phyloP scores from a whole-genome alignment of 2,888 invertebrate species.

The Hofmannophila pseudospretella region DNA sequence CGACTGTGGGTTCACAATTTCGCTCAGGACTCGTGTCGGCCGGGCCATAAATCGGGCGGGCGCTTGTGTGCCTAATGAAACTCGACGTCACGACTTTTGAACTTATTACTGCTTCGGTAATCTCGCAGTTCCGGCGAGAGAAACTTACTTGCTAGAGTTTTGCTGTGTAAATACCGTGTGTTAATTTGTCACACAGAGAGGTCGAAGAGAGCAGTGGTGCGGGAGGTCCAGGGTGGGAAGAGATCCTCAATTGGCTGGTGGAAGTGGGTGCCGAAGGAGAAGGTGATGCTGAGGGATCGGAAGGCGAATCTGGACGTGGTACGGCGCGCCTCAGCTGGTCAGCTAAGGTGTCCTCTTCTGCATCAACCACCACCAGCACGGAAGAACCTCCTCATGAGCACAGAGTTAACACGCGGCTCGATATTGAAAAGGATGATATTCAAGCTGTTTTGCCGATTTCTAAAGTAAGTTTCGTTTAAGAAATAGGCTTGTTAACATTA shows the following conservation, averaged over 20 bases:
- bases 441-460: slow-evolving; percentile 96
- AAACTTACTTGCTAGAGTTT: neutral
- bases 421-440: slow-evolving; percentile 95
- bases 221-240: slow-evolving; percentile 80
- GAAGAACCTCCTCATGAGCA: slow-evolving; percentile 67
- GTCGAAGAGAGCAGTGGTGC: slow-evolving; percentile 56
- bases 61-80: slow-evolving; percentile 55
- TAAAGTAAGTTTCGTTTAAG: slow-evolving; percentile 90
- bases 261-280: slow-evolving; percentile 91
- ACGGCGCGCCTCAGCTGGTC: slow-evolving; percentile 93
- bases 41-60: slow-evolving; percentile 44
- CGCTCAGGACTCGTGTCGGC: slow-evolving; percentile 43
- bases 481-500: no score
- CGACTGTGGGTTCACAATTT: slow-evolving; percentile 46
- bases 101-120: slow-evolving; percentile 24
- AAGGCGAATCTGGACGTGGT: slow-evolving; percentile 82
- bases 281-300: slow-evolving; percentile 61
- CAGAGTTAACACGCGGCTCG: slow-evolving; percentile 88
- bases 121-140: slow-evolving; percentile 2
- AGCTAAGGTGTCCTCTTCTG: slow-evolving; percentile 69
- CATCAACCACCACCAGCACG: slow-evolving; percentile 48
- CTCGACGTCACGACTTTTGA: slow-evolving; percentile 47
- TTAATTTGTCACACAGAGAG: slow-evolving; percentile 36
- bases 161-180: neutral
- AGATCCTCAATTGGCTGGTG: slow-evolving; percentile 94